Evolutionary conservation across 2,888 invertebrate species (phyloP), one percentile per base, ranked within the genome.

Genomic region (Cremastinae sp.): DNA sequence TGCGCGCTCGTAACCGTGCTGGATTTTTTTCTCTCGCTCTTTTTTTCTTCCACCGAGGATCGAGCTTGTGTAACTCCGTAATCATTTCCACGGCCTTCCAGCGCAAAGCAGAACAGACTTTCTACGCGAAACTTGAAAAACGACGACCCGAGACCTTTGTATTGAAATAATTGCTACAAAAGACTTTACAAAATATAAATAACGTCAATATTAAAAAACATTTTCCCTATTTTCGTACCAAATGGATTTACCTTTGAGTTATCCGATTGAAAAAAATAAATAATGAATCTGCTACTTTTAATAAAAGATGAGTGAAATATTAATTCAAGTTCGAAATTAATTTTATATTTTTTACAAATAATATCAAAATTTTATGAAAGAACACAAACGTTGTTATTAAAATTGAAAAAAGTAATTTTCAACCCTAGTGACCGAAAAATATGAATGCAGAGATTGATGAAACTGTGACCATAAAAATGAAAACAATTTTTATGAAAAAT

Each of bases 11-110:
- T 53, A 47, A 66, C 41, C 10, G 43, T 18, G n/a, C n/a, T 43
- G 41, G 7, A 2, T n/a, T 12, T 45, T 35, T 8, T 47, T 5
- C 45, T 43, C 55, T 37, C 12, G 45, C 45, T 43, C 35, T n/a
- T n/a, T n/a, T n/a, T n/a, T n/a, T n/a, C n/a, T n/a, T n/a, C n/a
- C n/a, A n/a, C n/a, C n/a, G 20, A 55, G 18, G 37, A 62, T 45
- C 62, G 61, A 51, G 76, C 79, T 83, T 79, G 79, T 78, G 74
- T 70, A 74, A 74, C 80, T 64, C 79, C 22, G 82, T 80, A 82
- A 82, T 84, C 80, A 81, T 81, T 85, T 83, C 83, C 83, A 84
- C 82, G 83, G 84, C 81, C 86, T 84, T 82, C 81, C 75, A 73
- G 78, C 77, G 53, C 59, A 59, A 78, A 61, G 64, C 66, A n/a